Evolutionary conservation across 1,140 invertebrate genomes (phyloP), one percentile per base, ranked within the genome.

Genomic region (Ridgeia piscesae): DNA sequence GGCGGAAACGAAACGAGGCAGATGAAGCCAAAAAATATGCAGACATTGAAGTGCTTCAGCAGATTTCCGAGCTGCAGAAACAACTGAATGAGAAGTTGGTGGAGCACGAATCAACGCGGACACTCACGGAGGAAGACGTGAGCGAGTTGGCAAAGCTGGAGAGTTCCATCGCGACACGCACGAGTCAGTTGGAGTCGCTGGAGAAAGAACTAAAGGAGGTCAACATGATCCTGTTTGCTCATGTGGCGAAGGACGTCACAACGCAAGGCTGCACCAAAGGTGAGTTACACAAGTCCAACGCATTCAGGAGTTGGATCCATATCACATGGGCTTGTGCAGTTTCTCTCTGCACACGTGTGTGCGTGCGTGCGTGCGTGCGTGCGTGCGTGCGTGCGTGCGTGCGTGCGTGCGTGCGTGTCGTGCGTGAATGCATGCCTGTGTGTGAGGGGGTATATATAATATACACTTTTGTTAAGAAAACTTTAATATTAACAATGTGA

Each of bases 61-160:
- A 98, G 96, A 97, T 98, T 94, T 98, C 98, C 93, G 97, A 97
- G 92, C 96, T 98, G 92, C 97, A 98, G 95, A 97, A 97, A 94
- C 92, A 93, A 34, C 89, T 94, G 33, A 58, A 93, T 27, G 93
- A 94, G 35, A 93, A 91, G 48, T 35, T 33, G 33, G 33, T 17
- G 6, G 91, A 91, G 91, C 48, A 35, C 31, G 35, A 90, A 27
- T 17, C 4, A 14, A 34, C 33, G 0, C 89, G 35, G 89, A 90
- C 33, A 33, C n/a, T 35, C 31, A 35, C 35, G 2, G 89, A 90
- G 33, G 89, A 90, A 27, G 17, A 34, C 31, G 89, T 34, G 33
- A 27, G 89, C 6, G 89, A 90, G n/a, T 34, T 90, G 89, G n/a
- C 33, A 2, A 90, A 90, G 89, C 33, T 34, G 8, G 89, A 90